Evolutionary conservation across 2,113 vertebrate genomes (phyloP), one percentile per base, ranked within the genome.

Genomic region (Pelmatolapia mariae): DNA sequence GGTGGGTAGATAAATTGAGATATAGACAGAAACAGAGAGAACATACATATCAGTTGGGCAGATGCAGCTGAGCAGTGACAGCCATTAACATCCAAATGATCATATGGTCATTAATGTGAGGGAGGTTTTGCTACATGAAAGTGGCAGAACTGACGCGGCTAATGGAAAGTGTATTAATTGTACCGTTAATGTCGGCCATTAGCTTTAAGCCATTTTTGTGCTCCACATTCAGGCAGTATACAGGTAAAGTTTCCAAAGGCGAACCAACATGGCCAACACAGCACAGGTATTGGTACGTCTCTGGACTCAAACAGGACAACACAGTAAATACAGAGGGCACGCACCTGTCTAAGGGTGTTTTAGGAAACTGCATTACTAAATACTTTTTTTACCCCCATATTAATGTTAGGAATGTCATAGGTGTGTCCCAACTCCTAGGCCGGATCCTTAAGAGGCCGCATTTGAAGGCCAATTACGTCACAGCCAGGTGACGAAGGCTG

Each of bases 1-100:
- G 82, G 86, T 86, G 85, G 87, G 87, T 11, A 81, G 88, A 89
- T 88, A 91, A 86, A 87, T 92, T 73, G 91, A 93, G 87, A 91
- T 81, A 91, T 43, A 91, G 89, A 92, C 84, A 93, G 85, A 93
- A 36, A 91, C 83, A 92, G 89, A 94, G 89, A 93, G 89, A 95
- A 95, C 95, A 98, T 94, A 97, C 96, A 97, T 94, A 97, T 98
- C 97, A 98, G 98, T 98, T 97, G 97, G 97, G 97, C 97, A 97
- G 97, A 97, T 97, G 96, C 96, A 97, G 94, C 96, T 96, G 90
- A 96, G 96, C 93, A 95, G 81, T 97, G 97, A 97, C 96, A 97
- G 97, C 97, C 92, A 88, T 95, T 93, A 93, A 95, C 94, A 95
- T 94, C 82, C 89, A 93, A 91, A 94, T 93, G 95, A 93, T 94